phyloP scores from a whole-genome alignment of 2,113 vertebrate species.

The Eidolon helvum region DNA sequence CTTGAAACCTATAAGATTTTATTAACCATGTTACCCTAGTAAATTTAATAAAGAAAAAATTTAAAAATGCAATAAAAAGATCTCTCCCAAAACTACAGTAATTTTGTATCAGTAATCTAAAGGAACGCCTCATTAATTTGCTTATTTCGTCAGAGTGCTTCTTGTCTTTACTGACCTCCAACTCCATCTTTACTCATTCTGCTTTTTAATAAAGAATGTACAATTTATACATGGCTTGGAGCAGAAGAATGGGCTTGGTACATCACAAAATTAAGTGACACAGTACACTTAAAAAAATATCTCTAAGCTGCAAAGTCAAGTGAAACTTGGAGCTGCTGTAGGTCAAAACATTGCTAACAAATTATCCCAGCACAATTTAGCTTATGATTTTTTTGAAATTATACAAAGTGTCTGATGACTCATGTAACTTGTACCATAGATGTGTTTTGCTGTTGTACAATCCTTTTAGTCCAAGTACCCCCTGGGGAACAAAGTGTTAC shows the following conservation, averaged over 20 bases:
- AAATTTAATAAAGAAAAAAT: too few species aligned
- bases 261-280: slow-evolving; percentile 12
- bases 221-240: background rate
- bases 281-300: slow-evolving; percentile 22
- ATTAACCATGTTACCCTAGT: too few species aligned
- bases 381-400: slow-evolving; percentile 45
- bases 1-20: too few species aligned
- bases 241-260: background rate
- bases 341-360: slow-evolving; percentile 60
- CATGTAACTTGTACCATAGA: slow-evolving; percentile 25
- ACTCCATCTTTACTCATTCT: background rate
- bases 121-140: background rate
- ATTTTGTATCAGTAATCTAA: background rate
- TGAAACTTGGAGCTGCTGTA: slow-evolving; percentile 3
- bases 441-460: slow-evolving; percentile 33
- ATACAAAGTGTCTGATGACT: slow-evolving; percentile 50
- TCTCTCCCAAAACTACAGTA: background rate
- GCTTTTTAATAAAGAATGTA: background rate
- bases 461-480: slow-evolving; percentile 39
- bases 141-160: background rate
- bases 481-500: slow-evolving; percentile 50
- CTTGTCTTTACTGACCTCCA: background rate
- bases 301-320: slow-evolving; percentile 20
- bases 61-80: too few species aligned
- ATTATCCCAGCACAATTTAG: slow-evolving; percentile 45